phyloP scores from a whole-genome alignment of 2,888 invertebrate species.

The Stenolophus ochropezus region DNA sequence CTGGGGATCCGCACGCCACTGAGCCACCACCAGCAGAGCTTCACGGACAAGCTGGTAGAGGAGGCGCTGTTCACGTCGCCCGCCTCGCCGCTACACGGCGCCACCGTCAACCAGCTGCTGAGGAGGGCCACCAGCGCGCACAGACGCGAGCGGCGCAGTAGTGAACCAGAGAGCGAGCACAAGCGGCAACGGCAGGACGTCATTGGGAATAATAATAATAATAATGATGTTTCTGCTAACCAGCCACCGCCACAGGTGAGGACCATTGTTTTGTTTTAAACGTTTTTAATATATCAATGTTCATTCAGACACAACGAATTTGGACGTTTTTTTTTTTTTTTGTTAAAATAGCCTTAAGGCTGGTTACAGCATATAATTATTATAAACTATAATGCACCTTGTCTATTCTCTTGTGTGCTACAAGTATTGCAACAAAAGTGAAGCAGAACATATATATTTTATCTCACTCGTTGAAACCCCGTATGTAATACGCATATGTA shows the following conservation, averaged over 20 bases:
- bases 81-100: constrained; percentile 74
- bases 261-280: not conserved
- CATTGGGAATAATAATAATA: constrained; percentile 77
- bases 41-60: constrained; percentile 74
- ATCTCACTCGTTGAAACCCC: no score
- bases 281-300: no score
- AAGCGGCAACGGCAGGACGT: constrained; percentile 75
- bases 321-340: no score
- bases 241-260: constrained; percentile 71
- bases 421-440: no score
- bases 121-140: constrained; percentile 75
- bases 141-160: constrained; percentile 77
- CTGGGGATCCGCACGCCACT: constrained; percentile 75
- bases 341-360: no score
- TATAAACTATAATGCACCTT: no score
- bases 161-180: constrained; percentile 80
- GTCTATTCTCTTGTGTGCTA: no score
- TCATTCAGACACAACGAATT: no score
- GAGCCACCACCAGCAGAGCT: constrained; percentile 70
- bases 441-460: no score
- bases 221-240: constrained; percentile 70
- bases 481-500: no score
- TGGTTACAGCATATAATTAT: no score
- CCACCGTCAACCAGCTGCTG: constrained; percentile 80
- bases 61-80: constrained; percentile 77